Evolutionary conservation across 2,113 vertebrate species (phyloP).

Genomic region (Calyptommatus sinebrachiatus): DNA sequence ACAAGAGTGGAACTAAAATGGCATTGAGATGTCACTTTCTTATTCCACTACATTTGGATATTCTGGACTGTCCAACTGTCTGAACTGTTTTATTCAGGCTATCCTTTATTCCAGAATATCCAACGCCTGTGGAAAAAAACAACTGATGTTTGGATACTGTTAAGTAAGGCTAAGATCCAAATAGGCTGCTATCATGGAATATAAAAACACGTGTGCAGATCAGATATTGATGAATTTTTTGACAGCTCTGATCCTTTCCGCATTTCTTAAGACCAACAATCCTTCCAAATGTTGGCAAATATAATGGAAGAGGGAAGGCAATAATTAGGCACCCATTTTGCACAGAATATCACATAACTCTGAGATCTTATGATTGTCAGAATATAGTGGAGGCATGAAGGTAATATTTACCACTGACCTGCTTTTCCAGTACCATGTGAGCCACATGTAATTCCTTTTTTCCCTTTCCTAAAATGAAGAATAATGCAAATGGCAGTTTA

Average conservation of each 20-base stretch:
- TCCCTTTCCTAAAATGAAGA: slow-evolving; percentile 74
- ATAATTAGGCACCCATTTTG: too few species aligned
- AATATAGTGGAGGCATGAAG: not conserved
- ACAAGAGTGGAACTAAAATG: not conserved
- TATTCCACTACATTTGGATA: not conserved
- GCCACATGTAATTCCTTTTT: slow-evolving; percentile 73
- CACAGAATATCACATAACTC: too few species aligned
- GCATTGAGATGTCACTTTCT: not conserved
- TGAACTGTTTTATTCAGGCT: too few species aligned
- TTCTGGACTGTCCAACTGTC: too few species aligned
- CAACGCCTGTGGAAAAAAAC: too few species aligned
- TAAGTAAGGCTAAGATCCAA: not conserved
- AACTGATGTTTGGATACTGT: too few species aligned
- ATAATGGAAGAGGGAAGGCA: too few species aligned
- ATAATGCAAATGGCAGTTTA: slow-evolving; percentile 22
- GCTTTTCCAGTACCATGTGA: slow-evolving; percentile 73
- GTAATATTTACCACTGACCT: slow-evolving; percentile 70
- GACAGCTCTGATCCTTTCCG: not conserved
- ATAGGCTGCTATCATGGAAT: not conserved
- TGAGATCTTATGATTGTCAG: too few species aligned
- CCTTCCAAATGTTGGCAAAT: too few species aligned
- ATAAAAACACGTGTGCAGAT: not conserved
- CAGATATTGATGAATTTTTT: not conserved
- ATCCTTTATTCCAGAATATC: too few species aligned
- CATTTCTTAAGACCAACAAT: not conserved